Conservation (phyloP, 2,888 invertebrate species). For the Plebejus argus region DNA sequence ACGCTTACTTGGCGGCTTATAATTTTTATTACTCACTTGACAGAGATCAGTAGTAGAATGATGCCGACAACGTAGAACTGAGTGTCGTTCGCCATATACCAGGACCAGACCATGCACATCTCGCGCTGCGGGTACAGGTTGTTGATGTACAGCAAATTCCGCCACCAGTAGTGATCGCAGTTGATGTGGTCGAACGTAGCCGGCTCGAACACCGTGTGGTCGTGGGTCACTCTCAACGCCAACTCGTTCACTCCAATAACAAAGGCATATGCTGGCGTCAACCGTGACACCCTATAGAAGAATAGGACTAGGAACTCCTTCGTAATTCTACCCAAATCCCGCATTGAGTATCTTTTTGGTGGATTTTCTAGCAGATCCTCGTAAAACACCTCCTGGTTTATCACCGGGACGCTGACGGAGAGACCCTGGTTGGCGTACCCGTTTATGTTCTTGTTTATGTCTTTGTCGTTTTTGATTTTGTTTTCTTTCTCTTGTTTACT, state of each 20-base stretch:
- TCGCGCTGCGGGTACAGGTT: slow-evolving; percentile 88
- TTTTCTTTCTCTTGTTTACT: slow-evolving; percentile 43
- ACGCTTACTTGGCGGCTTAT: no score
- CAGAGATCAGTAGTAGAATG: slow-evolving; percentile 83
- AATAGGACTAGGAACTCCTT: slow-evolving; percentile 76
- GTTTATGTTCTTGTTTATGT: slow-evolving; percentile 70
- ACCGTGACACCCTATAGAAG: slow-evolving; percentile 82
- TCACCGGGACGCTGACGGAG: slow-evolving; percentile 60
- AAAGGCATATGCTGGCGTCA: slow-evolving; percentile 91
- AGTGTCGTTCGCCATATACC: slow-evolving; percentile 91
- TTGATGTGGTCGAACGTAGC: slow-evolving; percentile 85
- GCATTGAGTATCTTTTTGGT: slow-evolving; percentile 57
- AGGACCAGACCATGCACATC: slow-evolving; percentile 91
- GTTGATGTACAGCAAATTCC: slow-evolving; percentile 91
- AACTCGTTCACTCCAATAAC: slow-evolving; percentile 88
- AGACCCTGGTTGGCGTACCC: slow-evolving; percentile 70
- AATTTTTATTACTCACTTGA: slow-evolving; percentile 78
- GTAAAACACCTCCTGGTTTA: slow-evolving; percentile 72
- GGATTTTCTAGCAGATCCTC: slow-evolving; percentile 68
- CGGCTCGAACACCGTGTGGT: slow-evolving; percentile 87
- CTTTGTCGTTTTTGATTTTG: slow-evolving; percentile 50
- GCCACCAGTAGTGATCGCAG: slow-evolving; percentile 91
- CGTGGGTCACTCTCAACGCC: slow-evolving; percentile 85
- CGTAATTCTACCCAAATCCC: slow-evolving; percentile 63
- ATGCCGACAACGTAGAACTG: slow-evolving; percentile 88